A percentile compares a stretch with the other conserved stretches of the same genome.
Evolutionary conservation across 2,888 invertebrate species (phyloP).

Genomic region (Epinotia brunnichana): DNA sequence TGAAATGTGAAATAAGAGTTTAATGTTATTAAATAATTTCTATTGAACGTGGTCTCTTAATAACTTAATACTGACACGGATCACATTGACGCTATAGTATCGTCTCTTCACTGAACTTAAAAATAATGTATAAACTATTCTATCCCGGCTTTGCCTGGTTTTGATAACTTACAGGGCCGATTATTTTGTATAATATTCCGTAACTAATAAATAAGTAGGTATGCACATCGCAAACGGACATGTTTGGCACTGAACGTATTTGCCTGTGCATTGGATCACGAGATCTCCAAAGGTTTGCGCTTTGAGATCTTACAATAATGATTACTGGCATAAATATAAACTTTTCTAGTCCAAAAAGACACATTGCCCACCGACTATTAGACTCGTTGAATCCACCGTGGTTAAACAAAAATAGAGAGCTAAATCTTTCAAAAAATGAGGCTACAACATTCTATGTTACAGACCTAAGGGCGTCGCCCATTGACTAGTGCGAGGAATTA

Average conservation of each 20-base stretch:
- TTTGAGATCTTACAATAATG: background rate
- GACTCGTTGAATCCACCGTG: background rate
- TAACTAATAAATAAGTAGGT: slow-evolving; percentile 2
- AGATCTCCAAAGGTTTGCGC: background rate
- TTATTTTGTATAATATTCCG: background rate
- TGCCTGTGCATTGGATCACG: background rate
- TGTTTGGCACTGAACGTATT: slow-evolving; percentile 20
- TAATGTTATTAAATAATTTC: slow-evolving; percentile 84
- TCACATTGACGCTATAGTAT: slow-evolving; percentile 66
- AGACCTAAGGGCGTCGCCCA: slow-evolving; percentile 45
- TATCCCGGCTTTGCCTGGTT: slow-evolving; percentile 24
- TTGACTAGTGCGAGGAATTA: slow-evolving; percentile 59
- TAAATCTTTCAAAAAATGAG: slow-evolving; percentile 14
- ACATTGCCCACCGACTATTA: background rate
- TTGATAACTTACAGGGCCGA: slow-evolving; percentile 1
- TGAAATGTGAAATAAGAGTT: slow-evolving; percentile 84
- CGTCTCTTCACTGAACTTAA: slow-evolving; percentile 35
- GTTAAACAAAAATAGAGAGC: slow-evolving; percentile 34
- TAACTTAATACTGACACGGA: slow-evolving; percentile 78
- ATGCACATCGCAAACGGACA: background rate
- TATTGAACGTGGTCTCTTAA: slow-evolving; percentile 78
- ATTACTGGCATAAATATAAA: background rate
- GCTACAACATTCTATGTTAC: slow-evolving; percentile 20
- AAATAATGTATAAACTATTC: slow-evolving; percentile 20
- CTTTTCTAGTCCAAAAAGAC: background rate